Evolutionary conservation across 2,113 vertebrate species (phyloP).

Genomic region (Blennius ocellaris): DNA sequence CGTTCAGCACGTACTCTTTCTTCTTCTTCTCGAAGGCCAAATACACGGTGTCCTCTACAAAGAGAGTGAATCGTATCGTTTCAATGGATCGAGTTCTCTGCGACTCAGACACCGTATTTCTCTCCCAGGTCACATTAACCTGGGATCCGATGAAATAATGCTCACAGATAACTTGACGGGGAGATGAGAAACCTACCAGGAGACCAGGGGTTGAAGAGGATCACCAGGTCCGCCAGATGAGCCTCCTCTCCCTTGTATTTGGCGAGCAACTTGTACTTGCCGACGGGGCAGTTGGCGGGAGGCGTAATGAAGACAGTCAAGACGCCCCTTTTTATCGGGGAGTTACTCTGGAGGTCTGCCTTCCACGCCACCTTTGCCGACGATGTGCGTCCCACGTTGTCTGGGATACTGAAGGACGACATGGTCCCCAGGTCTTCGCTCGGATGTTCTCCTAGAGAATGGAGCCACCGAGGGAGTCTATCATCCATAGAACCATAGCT

Average conservation of each 20-base stretch:
- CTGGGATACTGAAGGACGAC: slow-evolving; percentile 74
- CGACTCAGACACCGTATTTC: too few species aligned
- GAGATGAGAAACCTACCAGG: slow-evolving; percentile 81
- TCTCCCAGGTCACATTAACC: too few species aligned
- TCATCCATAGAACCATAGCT: too few species aligned
- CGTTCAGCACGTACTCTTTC: slow-evolving; percentile 88
- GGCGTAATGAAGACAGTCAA: slow-evolving; percentile 79
- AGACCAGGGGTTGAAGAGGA: slow-evolving; percentile 93
- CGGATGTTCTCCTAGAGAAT: slow-evolving; percentile 78
- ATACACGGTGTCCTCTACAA: slow-evolving; percentile 87
- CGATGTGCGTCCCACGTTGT: rapidly evolving
- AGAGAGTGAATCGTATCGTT: neutral
- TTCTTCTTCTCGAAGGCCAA: slow-evolving; percentile 78
- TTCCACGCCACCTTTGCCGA: slow-evolving; percentile 81
- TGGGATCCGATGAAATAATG: too few species aligned
- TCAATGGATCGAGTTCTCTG: too few species aligned
- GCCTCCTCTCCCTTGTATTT: slow-evolving; percentile 20
- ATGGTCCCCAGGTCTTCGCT: slow-evolving; percentile 73
- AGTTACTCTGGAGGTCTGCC: slow-evolving; percentile 53
- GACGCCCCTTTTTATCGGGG: neutral
- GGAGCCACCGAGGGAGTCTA: too few species aligned
- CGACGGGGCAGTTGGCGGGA: slow-evolving; percentile 80
- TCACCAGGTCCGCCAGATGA: slow-evolving; percentile 60
- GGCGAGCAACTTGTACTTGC: slow-evolving; percentile 79
- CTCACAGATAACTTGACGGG: too few species aligned